Conservation (phyloP, 2,888 invertebrate species). For the Bruchidius siliquastri region DNA sequence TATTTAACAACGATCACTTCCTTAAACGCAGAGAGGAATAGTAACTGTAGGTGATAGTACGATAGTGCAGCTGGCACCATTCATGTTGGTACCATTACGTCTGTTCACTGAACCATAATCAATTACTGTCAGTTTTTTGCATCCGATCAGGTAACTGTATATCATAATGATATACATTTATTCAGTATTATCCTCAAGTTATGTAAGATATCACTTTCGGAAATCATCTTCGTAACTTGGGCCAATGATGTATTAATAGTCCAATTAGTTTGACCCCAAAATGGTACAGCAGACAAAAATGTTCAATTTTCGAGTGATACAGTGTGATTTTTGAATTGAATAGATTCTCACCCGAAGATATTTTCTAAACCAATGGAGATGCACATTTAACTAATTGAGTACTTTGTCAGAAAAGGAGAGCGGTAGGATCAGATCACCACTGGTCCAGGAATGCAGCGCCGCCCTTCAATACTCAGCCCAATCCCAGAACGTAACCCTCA, state of each 20-base stretch:
- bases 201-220: not conserved
- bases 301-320: not conserved
- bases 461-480: too few relatives aligned
- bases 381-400: too few relatives aligned
- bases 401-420: too few relatives aligned
- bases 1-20: not conserved
- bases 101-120: not conserved
- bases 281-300: not conserved
- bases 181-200: not conserved
- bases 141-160: not conserved
- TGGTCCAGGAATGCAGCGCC: too few relatives aligned
- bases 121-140: not conserved
- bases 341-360: too few relatives aligned
- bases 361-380: too few relatives aligned
- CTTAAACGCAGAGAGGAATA: not conserved
- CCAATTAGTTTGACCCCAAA: not conserved
- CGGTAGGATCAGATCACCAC: too few relatives aligned
- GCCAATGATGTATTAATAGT: not conserved
- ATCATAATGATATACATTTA: not conserved
- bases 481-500: too few relatives aligned
- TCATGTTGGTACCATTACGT: not conserved
- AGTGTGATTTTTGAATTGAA: too few relatives aligned
- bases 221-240: not conserved
- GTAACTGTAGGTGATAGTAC: not conserved
- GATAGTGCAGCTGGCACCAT: not conserved